Percentiles rank a stretch among this genome's conserved stretches.
Conservation (phyloP, 2,797 vertebrate species). For the Intellagama lesueurii region DNA sequence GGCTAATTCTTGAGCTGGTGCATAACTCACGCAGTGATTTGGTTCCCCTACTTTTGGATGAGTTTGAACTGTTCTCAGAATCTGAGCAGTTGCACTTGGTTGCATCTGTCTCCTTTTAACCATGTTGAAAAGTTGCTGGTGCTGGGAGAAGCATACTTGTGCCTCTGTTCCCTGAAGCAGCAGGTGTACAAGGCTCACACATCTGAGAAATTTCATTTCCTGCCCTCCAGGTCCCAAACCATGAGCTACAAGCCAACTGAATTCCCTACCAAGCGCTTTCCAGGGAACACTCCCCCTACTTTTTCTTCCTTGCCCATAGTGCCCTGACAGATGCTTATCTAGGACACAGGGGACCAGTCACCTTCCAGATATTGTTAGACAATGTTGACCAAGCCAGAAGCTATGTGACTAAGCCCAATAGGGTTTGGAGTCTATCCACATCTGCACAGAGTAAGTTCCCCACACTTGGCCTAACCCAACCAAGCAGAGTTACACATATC, state of each 20-base stretch:
- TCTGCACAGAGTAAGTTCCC: background rate
- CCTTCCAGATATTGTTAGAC: background rate
- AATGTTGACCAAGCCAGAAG: background rate
- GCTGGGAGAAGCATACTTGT: background rate
- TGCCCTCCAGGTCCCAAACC: background rate
- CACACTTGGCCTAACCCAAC: background rate
- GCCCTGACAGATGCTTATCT: background rate
- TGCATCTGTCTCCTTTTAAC: background rate
- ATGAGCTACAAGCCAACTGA: background rate
- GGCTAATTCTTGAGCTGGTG: background rate
- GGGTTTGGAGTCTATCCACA: background rate
- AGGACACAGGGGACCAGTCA: too few species aligned
- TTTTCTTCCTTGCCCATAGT: background rate
- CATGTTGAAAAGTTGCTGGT: background rate
- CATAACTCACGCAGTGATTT: background rate
- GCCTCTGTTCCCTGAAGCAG: background rate
- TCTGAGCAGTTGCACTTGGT: background rate
- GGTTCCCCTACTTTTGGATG: background rate
- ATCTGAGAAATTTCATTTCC: background rate
- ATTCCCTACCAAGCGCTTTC: background rate
- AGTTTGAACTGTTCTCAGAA: background rate
- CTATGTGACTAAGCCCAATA: background rate
- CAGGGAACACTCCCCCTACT: too few species aligned
- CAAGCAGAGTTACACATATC: background rate
- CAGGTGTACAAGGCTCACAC: background rate